Base-by-base conservation (phyloP, 2,797 vertebrate genomes). In the Lagocephalus sceleratus region DNA sequence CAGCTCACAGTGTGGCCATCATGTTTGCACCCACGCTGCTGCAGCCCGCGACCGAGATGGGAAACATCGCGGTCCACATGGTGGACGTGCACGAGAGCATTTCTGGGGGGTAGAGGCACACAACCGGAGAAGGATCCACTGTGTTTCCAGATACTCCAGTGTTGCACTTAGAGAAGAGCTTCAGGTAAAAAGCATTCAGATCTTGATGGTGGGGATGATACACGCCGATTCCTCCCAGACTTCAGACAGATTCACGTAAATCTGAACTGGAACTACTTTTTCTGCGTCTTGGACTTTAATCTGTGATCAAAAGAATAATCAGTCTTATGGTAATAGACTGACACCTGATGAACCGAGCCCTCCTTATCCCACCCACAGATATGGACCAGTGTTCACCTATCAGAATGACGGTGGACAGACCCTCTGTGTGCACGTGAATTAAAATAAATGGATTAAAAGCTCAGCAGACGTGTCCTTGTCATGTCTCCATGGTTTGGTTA, bases 21-120 rank as follows among this genome's bases (percentile, higher is more conserved):
- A 95, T 98, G 81, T 98, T 98, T 57, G 96, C 96, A 25, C 97
- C 97, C 40, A 99, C 96, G 32, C 89, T 99, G 47, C 88, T 99
- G 63, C 92, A 95, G 63, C 97, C 97, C 2, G 97, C 98, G 84
- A 94, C 93, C 1, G 97, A 99, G 88, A 95, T 92, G 46, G 94
- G 95, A 61, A 98, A 97, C 81, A 98, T 98, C 58, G 96, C 96
- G 0, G 92, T 99, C 63, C 94, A 98, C 79, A 98, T 96, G 67
- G 93, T 98, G 1, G 98, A 98, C 85, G 95, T 98, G 86, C 85
- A 94, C 51, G 95, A 92, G 57, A 89, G 89, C 51, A 76, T 98
- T 75, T 99, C 98, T 20, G 92, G 94, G 74, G 91, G 90, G 88
- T 92, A 92, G 86, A 91, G 62, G 49, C 11, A 2, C 17, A 42